Evolutionary conservation across 2,797 vertebrate species (phyloP).

Genomic region (Tamandua tetradactyla): DNA sequence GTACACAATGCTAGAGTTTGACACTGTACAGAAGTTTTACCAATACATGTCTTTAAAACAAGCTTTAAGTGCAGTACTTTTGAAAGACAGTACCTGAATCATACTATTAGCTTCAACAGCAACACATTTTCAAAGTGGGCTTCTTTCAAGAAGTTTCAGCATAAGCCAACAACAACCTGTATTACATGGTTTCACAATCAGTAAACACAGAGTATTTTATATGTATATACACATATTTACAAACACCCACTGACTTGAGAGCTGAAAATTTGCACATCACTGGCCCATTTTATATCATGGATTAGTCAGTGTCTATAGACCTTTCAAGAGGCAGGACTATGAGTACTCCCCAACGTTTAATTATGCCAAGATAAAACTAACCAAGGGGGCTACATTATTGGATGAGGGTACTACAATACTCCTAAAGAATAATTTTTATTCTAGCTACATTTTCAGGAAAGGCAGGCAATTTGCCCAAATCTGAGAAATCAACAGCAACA

Average conservation of each 20-base stretch:
- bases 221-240: constrained; percentile 85
- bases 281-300: constrained; percentile 74
- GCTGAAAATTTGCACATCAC: constrained; percentile 83
- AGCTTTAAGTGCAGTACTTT: constrained; percentile 89
- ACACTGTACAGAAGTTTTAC: constrained; percentile 85
- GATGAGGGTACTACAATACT: constrained; percentile 80
- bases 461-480: constrained; percentile 71
- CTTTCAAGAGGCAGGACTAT: constrained; percentile 82
- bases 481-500: constrained; percentile 41
- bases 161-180: constrained; percentile 96
- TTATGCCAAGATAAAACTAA: constrained; percentile 85
- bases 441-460: constrained; percentile 64
- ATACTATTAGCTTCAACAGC: constrained; percentile 91
- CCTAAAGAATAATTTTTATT: constrained; percentile 61
- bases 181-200: constrained; percentile 94
- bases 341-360: constrained; percentile 83
- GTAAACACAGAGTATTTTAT: constrained; percentile 90
- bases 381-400: constrained; percentile 88
- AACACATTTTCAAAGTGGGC: constrained; percentile 92
- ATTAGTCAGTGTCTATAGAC: constrained; percentile 80
- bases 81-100: constrained; percentile 91
- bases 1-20: constrained; percentile 83
- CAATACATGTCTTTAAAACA: constrained; percentile 87
- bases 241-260: constrained; percentile 85
- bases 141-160: constrained; percentile 93